Conservation (phyloP, 1,140 invertebrate genomes). For the Sinella curviseta region DNA sequence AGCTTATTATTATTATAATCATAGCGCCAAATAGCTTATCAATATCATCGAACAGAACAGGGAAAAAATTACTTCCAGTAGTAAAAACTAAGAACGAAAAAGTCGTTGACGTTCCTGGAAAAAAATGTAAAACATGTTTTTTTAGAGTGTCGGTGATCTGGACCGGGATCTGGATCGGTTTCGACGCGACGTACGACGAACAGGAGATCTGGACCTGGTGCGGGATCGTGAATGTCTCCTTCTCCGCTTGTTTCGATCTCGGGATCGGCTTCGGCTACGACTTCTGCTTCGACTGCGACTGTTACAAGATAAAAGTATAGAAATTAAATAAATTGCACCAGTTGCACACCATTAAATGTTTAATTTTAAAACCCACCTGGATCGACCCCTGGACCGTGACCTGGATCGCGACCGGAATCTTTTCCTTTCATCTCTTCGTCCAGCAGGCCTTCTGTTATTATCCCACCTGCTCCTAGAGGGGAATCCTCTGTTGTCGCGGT, state of each 20-base stretch:
- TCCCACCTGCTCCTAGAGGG: neutral
- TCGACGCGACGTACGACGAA: neutral
- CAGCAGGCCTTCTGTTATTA: neutral
- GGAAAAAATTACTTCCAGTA: too few relatives aligned
- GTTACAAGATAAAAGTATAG: neutral
- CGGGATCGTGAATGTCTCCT: neutral
- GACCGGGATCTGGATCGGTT: slow-evolving; percentile 12
- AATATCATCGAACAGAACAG: too few relatives aligned
- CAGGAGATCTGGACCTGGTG: neutral
- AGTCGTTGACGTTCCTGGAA: too few relatives aligned
- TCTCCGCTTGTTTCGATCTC: neutral
- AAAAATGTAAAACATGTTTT: too few relatives aligned
- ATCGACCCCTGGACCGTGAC: neutral
- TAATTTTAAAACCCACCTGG: neutral
- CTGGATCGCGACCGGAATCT: neutral
- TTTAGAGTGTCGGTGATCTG: neutral
- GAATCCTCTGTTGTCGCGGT: neutral
- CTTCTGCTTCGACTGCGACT: slow-evolving; percentile 8
- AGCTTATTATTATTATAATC: too few relatives aligned
- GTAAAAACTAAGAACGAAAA: too few relatives aligned
- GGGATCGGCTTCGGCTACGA: neutral
- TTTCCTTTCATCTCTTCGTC: neutral
- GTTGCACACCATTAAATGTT: neutral
- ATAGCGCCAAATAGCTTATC: too few relatives aligned
- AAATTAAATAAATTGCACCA: too few relatives aligned